Evolutionary conservation across 2,797 vertebrate genomes (phyloP).

Genomic region (Meriones psammophilus): DNA sequence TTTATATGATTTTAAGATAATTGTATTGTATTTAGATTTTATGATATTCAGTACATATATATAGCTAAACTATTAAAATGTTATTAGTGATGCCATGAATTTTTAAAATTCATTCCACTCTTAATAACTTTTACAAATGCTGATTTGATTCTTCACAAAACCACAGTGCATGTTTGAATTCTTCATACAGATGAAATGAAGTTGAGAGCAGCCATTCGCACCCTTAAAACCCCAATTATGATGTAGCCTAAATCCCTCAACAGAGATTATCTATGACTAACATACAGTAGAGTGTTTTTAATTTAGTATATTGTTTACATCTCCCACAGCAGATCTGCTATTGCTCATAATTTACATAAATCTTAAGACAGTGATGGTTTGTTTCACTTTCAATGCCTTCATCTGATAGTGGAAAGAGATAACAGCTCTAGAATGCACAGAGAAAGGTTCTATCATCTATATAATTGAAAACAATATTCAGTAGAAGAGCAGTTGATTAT

Average conservation of each 20-base stretch:
- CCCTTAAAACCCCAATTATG: conserved; percentile 21
- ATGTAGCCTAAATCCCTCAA: background rate
- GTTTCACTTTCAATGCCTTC: conserved; percentile 31
- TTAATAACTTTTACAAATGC: background rate
- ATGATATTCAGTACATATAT: conserved; percentile 28
- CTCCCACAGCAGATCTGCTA: background rate
- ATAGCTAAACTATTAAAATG: background rate
- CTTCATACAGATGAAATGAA: conserved; percentile 36
- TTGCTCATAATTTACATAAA: conserved; percentile 6
- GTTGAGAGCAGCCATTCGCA: background rate
- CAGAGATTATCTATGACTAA: background rate
- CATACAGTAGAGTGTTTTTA: background rate
- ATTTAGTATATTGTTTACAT: background rate
- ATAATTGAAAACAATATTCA: conserved; percentile 30
- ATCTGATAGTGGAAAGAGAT: conserved; percentile 1
- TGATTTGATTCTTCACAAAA: conserved; percentile 32
- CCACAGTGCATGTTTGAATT: conserved; percentile 13
- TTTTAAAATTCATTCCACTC: conserved; percentile 53
- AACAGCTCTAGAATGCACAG: background rate
- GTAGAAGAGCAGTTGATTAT: background rate
- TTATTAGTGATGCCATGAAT: conserved; percentile 6
- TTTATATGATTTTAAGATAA: conserved; percentile 42
- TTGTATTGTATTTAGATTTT: conserved; percentile 4
- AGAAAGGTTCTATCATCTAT: background rate
- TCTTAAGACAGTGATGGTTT: conserved; percentile 1